These are phyloP conservation scores for Rhagophthalmus giganteus DNA, from an alignment of 2,888 invertebrate genomes.

Conservation along the genomic window DNA sequence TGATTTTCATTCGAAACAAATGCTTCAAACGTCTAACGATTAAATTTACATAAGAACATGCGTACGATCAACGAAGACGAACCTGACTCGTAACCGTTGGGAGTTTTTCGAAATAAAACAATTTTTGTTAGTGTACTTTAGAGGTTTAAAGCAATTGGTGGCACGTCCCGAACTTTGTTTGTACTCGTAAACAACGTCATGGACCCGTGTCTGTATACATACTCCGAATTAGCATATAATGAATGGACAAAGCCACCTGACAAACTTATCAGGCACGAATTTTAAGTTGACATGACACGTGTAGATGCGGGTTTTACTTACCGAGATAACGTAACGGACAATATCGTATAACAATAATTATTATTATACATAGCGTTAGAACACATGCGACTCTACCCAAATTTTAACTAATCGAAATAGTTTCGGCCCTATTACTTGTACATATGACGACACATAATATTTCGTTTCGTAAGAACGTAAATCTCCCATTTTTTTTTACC, in stretches of 20 bases:
- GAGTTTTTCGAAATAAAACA: background rate
- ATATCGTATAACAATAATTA: too few species aligned
- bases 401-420: too few species aligned
- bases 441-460: too few species aligned
- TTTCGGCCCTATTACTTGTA: too few species aligned
- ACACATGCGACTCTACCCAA: too few species aligned
- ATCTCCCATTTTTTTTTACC: too few species aligned
- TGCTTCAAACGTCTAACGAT: slow-evolving; percentile 10
- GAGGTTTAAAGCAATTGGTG: background rate
- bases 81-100: background rate
- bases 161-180: slow-evolving; percentile 6
- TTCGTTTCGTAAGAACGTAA: too few species aligned
- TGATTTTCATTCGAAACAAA: slow-evolving; percentile 11
- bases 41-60: slow-evolving; percentile 13
- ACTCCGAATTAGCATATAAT: slow-evolving; percentile 19
- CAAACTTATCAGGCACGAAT: slow-evolving; percentile 6
- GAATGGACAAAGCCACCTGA: slow-evolving; percentile 13
- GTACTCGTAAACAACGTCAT: slow-evolving; percentile 10
- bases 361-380: too few species aligned
- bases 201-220: slow-evolving; percentile 7
- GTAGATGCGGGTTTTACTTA: too few species aligned
- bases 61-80: slow-evolving; percentile 3
- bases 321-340: too few species aligned
- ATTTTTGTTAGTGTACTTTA: background rate
- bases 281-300: too few species aligned